Conservation (phyloP, 2,113 vertebrate species). For the Oreochromis aureus region DNA sequence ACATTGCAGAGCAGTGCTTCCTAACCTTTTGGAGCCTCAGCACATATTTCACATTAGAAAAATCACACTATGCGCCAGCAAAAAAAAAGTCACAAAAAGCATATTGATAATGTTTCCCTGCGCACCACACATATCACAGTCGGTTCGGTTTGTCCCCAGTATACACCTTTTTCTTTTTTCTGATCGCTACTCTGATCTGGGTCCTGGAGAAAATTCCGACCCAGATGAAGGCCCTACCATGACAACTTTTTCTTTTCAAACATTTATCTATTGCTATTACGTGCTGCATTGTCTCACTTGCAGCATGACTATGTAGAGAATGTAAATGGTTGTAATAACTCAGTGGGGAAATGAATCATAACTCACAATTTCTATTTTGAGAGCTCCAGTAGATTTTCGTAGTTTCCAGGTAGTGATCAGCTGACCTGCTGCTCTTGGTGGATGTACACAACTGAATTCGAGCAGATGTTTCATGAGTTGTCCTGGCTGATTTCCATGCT, state of each 20-base stretch:
- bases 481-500: not conserved
- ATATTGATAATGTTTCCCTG: not conserved
- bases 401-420: not conserved
- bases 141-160: no score
- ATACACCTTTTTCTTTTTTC: no score
- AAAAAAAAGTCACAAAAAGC: not conserved
- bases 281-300: not conserved
- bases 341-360: not conserved
- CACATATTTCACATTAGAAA: not conserved
- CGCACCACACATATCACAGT: no score
- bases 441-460: not conserved
- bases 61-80: not conserved
- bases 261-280: not conserved
- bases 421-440: not conserved
- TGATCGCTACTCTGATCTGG: no score
- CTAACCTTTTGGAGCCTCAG: not conserved
- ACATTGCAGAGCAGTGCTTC: not conserved
- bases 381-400: accelerated
- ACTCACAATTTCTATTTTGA: not conserved
- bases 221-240: no score
- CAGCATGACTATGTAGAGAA: not conserved
- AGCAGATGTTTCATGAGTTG: not conserved
- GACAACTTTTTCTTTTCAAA: no score
- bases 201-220: no score
- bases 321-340: not conserved